Evolutionary conservation across 2,888 invertebrate genomes (phyloP), one percentile per base, ranked within the genome.

Genomic region (Eustalomyia histrio): DNA sequence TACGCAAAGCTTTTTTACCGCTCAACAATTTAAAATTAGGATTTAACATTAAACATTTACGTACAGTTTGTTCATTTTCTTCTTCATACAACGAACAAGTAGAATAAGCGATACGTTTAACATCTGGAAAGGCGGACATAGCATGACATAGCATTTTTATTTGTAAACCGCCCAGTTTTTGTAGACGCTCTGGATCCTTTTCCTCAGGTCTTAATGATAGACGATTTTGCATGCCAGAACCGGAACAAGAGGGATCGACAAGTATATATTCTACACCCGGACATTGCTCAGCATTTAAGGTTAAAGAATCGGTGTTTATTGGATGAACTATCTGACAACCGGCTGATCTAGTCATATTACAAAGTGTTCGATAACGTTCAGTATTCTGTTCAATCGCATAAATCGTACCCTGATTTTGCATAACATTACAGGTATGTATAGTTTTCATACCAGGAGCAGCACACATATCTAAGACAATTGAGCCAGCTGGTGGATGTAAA

Each of bases 401-500:
- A 9, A 99, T 92, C 84, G 91, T 93, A 0, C 97, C 97, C 85
- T 93, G 91, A 88, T 98, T 96, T 65, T 94, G 91, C 90, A 98
- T 93, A 16, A 94, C 91, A 12, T 97, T 95, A 12, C 98, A 97
- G 3, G 98, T 90, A 87, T 98, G 97, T 12, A 96, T 94, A 0
- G 98, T 96, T 91, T 98, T 98, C 95, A 97, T 98, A 50, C 99
- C 99, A 0, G 99, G 99, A 0, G 99, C 99, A 0, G 99, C 97
- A 90, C 99, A 99, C 93, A 97, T 95, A 90, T 99, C 99, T 76
- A 99, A 89, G 1, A 97, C 95, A 0, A 92, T 91, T 83, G 95
- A 93, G 9, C 95, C 95, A 0, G 94, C 90, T 0, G 93, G 91
- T 0, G 98, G 95, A 61, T 94, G 92, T 52, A 99, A 90, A 0